phyloP scores from a whole-genome alignment of 2,888 invertebrate species.

The Thelaira solivaga region DNA sequence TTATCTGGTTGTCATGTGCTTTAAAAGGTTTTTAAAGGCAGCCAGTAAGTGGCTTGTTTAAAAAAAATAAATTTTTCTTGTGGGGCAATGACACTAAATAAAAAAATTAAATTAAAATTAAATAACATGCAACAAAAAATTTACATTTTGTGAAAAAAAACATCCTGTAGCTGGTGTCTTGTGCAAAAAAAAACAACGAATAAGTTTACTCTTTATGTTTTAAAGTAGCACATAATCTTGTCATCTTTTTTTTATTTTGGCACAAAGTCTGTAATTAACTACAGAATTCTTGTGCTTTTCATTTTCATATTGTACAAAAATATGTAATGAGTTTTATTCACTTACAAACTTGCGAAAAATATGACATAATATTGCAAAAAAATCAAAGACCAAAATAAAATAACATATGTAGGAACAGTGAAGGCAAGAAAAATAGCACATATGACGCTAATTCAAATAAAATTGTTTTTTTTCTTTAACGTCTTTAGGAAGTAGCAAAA shows the following conservation, averaged over 20 bases:
- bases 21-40: constrained; percentile 12
- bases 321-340: constrained; percentile 41
- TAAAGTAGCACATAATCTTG: no score
- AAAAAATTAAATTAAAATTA: neutral
- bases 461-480: no score
- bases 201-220: no score
- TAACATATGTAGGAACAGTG: constrained; percentile 8
- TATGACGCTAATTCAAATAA: neutral
- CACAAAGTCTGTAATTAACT: no score
- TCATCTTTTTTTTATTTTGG: neutral
- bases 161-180: no score
- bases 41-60: neutral
- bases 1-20: constrained; percentile 52
- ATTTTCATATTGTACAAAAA: constrained; percentile 11
- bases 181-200: no score
- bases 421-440: neutral
- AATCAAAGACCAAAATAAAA: constrained; percentile 1
- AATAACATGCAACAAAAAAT: neutral
- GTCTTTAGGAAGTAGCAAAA: no score
- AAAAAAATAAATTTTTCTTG: neutral
- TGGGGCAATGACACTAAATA: neutral
- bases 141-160: no score
- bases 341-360: constrained; percentile 53
- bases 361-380: constrained; percentile 56
- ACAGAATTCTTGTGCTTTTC: neutral